Conservation (phyloP, 1,140 invertebrate genomes). For the Trichomalopsis sarcophagae region DNA sequence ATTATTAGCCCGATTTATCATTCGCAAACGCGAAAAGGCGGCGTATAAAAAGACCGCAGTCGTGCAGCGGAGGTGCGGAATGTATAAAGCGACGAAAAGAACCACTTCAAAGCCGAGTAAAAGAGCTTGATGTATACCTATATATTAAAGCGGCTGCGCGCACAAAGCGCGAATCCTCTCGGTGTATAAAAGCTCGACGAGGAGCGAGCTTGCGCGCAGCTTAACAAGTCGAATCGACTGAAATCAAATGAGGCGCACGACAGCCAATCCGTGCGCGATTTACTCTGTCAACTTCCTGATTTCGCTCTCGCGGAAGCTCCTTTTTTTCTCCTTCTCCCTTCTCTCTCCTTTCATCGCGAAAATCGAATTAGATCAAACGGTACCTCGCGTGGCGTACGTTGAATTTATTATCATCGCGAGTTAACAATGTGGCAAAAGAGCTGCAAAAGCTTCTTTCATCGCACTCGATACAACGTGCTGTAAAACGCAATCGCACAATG, state of each 20-base stretch:
- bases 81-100: neutral
- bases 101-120: neutral
- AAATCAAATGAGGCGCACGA: neutral
- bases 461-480: no score
- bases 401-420: no score
- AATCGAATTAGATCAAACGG: no score
- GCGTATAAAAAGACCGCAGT: neutral
- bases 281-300: no score
- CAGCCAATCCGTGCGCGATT: no score
- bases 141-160: neutral
- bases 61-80: neutral
- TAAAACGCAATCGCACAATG: no score
- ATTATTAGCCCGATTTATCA: conserved; percentile 1
- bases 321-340: no score
- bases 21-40: neutral
- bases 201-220: neutral
- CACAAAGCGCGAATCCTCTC: neutral
- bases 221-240: neutral
- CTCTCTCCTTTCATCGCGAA: no score
- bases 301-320: no score
- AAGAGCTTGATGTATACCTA: neutral
- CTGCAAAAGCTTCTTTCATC: no score
- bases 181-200: neutral
- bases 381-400: no score
- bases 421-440: no score